phyloP scores from a whole-genome alignment of 2,888 invertebrate species.

The Allophyes oxyacanthae region DNA sequence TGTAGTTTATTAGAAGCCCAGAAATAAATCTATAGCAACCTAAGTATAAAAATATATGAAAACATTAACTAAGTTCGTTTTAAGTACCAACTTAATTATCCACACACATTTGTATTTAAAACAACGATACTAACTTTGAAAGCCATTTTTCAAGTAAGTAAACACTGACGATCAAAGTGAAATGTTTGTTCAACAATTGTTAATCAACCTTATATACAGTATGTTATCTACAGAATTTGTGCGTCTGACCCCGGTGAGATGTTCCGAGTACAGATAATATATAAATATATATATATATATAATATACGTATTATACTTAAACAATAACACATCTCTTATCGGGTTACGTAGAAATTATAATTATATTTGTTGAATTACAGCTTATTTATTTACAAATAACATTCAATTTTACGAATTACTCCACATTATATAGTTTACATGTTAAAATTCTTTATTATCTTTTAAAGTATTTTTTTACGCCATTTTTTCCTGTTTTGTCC shows the following conservation, averaged over 20 bases:
- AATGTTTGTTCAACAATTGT: slow-evolving; percentile 7
- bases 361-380: no score
- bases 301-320: no score
- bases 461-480: no score
- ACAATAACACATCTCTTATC: slow-evolving; percentile 36
- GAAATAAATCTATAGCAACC: no score
- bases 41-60: no score
- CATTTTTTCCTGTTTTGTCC: no score
- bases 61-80: no score
- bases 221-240: slow-evolving; percentile 32
- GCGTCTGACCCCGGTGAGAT: slow-evolving; percentile 32
- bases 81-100: no score
- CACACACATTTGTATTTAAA: not conserved
- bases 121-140: slow-evolving; percentile 44
- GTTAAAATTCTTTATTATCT: no score
- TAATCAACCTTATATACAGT: slow-evolving; percentile 36
- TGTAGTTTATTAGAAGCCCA: not conserved
- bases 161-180: not conserved
- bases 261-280: slow-evolving; percentile 25
- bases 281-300: not conserved
- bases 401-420: no score
- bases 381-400: no score
- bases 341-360: not conserved
- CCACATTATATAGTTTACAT: no score
- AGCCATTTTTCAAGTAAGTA: slow-evolving; percentile 33